Percentiles rank a stretch among this genome's conserved stretches.
Evolutionary conservation across 2,888 invertebrate genomes (phyloP).

Genomic region (Tanypteryx hageni): DNA sequence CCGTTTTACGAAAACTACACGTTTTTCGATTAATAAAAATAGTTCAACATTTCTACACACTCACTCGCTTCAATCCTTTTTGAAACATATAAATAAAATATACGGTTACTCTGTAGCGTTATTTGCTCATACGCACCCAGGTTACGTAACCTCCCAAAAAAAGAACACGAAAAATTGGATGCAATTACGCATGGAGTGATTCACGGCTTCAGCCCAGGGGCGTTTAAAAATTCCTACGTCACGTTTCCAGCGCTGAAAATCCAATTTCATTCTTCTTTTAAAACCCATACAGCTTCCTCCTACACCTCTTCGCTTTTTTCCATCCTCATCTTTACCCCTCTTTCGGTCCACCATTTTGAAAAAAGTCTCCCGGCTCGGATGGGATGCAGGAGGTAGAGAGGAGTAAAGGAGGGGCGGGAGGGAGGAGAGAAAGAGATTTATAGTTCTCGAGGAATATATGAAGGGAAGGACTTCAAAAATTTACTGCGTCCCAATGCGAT

Average conservation of each 20-base stretch:
- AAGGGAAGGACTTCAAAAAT: background rate
- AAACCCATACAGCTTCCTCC: constrained; percentile 20
- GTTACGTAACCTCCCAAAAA: background rate
- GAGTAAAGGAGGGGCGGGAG: no score
- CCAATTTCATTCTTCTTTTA: constrained; percentile 36
- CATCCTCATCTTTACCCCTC: background rate
- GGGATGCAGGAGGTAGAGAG: no score
- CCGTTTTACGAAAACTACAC: no score
- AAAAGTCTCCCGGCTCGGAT: background rate
- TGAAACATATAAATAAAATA: no score
- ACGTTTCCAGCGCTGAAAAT: background rate
- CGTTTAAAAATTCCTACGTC: background rate
- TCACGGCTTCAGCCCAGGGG: background rate
- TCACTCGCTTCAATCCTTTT: no score
- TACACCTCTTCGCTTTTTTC: background rate
- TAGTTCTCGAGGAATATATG: background rate
- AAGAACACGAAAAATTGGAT: background rate
- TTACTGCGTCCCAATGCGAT: background rate
- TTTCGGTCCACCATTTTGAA: constrained; percentile 19
- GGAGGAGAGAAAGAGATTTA: background rate
- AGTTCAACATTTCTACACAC: no score
- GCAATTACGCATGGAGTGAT: background rate
- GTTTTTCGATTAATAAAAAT: no score
- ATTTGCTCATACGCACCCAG: no score
- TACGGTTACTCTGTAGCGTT: no score